Percentiles rank a stretch among this genome's conserved stretches.
phyloP scores from a whole-genome alignment of 2,113 vertebrate species.

The Onychostoma macrolepis region DNA sequence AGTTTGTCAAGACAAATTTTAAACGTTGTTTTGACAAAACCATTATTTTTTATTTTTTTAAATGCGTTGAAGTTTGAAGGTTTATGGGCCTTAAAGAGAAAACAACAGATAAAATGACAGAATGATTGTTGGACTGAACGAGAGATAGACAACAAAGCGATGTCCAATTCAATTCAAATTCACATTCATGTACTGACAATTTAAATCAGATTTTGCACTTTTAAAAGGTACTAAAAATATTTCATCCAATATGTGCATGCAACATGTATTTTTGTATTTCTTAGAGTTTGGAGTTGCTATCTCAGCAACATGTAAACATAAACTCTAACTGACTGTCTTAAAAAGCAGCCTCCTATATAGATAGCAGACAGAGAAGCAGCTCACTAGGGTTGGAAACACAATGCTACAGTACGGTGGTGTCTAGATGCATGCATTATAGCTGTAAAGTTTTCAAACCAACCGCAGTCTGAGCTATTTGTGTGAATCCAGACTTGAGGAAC shows the following conservation, averaged over 20 bases:
- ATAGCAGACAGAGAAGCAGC: not conserved
- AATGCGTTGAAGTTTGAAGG: not conserved
- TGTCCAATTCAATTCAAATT: not conserved
- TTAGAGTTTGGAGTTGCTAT: not conserved
- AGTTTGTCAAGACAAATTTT: no score
- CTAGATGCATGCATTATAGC: not conserved
- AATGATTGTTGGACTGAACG: no score
- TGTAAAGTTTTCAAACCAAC: not conserved
- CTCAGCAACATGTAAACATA: not conserved
- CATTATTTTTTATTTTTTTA: no score
- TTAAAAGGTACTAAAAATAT: not conserved
- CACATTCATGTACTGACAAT: not conserved
- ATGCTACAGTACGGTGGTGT: not conserved
- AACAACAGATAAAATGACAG: not conserved
- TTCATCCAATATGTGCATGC: not conserved
- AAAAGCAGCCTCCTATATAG: not conserved
- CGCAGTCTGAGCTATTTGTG: not conserved
- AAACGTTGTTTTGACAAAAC: not conserved
- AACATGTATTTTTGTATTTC: not conserved
- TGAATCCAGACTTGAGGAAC: constrained; percentile 27
- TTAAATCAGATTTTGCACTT: not conserved
- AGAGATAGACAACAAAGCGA: not conserved
- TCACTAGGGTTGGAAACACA: not conserved
- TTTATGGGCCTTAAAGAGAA: not conserved
- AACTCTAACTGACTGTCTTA: not conserved